These are phyloP conservation scores for Styela clava DNA, from an alignment of 23 tunicate species.

Conservation along the genomic window DNA sequence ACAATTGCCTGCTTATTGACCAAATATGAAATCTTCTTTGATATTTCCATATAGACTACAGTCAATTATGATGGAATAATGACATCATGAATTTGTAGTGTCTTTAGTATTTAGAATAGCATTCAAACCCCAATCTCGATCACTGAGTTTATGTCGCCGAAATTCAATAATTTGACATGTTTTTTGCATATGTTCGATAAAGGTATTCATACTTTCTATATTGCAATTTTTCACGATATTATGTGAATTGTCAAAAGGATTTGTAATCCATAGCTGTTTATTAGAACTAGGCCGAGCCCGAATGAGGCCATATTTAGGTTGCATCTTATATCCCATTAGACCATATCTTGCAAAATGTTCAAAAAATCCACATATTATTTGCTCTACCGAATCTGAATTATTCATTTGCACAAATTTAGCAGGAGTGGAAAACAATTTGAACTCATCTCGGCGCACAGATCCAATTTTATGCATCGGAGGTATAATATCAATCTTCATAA, in stretches of 20 bases:
- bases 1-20: background rate
- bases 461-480: slow-evolving; percentile 1
- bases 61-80: too few relatives aligned
- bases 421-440: background rate
- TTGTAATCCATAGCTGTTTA: background rate
- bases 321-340: background rate
- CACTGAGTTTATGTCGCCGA: background rate
- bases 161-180: background rate
- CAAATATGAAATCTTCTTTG: too few relatives aligned
- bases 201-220: background rate
- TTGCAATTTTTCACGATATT: slow-evolving; percentile 2
- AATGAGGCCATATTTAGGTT: background rate
- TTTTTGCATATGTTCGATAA: background rate
- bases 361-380: slow-evolving; percentile 9
- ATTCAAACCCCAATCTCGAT: background rate
- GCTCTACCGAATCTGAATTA: background rate
- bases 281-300: background rate
- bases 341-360: slow-evolving; percentile 18
- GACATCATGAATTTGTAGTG: too few relatives aligned
- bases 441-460: background rate
- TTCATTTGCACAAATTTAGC: background rate
- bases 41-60: background rate
- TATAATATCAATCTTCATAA: slow-evolving; percentile 4
- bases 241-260: background rate
- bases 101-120: background rate